Evolutionary conservation across 2,888 invertebrate species (phyloP).

Genomic region (Chromoteleia sp.): DNA sequence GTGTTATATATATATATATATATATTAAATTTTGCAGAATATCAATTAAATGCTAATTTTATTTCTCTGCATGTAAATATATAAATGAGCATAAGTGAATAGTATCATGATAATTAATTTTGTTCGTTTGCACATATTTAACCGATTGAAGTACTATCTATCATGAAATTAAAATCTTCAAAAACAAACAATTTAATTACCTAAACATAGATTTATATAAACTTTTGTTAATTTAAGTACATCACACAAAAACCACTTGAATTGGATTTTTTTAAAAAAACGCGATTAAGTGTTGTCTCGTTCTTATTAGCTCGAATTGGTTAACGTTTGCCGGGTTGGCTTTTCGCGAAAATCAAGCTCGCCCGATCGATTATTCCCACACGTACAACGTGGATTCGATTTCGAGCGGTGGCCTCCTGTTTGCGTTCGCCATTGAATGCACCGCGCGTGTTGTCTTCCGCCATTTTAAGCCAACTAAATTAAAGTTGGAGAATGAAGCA

Average conservation of each 20-base stretch:
- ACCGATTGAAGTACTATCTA: too few species aligned
- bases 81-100: too few species aligned
- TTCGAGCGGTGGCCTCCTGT: constrained; percentile 65
- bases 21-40: too few species aligned
- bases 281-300: not conserved
- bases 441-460: constrained; percentile 71
- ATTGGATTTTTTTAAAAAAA: not conserved
- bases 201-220: not conserved
- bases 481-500: constrained; percentile 70
- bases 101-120: too few species aligned
- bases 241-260: not conserved
- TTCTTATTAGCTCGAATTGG: constrained; percentile 14
- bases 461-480: constrained; percentile 73
- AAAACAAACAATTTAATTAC: too few species aligned
- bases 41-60: too few species aligned
- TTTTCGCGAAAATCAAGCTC: constrained; percentile 74
- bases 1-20: too few species aligned
- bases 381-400: constrained; percentile 74
- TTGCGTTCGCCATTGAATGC: constrained; percentile 69
- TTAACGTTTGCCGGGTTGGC: constrained; percentile 30
- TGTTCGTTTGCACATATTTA: too few species aligned
- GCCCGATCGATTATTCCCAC: constrained; percentile 70
- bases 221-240: not conserved
- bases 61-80: too few species aligned
- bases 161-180: too few species aligned